Evolutionary conservation across 2,888 invertebrate species (phyloP), one percentile per base, ranked within the genome.

Genomic region (Platynereis dumerilii): DNA sequence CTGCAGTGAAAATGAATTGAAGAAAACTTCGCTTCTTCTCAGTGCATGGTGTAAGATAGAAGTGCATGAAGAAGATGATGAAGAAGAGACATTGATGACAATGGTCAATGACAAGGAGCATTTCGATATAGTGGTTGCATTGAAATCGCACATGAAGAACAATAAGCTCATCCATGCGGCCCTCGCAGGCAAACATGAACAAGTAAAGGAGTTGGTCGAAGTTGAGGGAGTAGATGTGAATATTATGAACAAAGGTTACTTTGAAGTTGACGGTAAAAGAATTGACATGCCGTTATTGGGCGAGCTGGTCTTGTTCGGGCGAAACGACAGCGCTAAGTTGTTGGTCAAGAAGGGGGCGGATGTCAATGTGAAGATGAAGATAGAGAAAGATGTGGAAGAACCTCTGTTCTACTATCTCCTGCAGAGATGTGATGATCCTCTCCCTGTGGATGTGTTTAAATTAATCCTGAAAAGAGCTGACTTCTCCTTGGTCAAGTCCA

Each of bases 81-180:
- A 48, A 12, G 34, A 34, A 34, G 34, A 34, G 34, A 34, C 34
- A 10, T 7, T 48, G 7, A 5, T 48, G 20, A 48, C 48, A 5
- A 20, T 48, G 48, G 48, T n/a, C 22, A 22, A 48, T n/a, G 48
- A 48, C 22, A 48, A n/a, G n/a, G 48, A 48, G 22, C 7, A 48
- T n/a, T n/a, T 20, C 22, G 22, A 48, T 22, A 48, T 48, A 12
- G 22, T 48, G 3, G 48, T 20, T 3, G n/a, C 20, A 7, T 20
- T 48, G n/a, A 22, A 20, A n/a, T 3, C n/a, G 7, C 5, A 48
- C 22, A 20, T n/a, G 48, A 22, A 48, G 22, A 48, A 5, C 5
- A 48, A 48, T n/a, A 22, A n/a, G 7, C 22, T 48, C 3, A n/a
- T 48, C 3, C 48, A 48, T 48, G 48, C 48, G n/a, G n/a, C 20